Base-by-base conservation (phyloP, 2,113 vertebrate genomes). In the Podarcis cretensis region DNA sequence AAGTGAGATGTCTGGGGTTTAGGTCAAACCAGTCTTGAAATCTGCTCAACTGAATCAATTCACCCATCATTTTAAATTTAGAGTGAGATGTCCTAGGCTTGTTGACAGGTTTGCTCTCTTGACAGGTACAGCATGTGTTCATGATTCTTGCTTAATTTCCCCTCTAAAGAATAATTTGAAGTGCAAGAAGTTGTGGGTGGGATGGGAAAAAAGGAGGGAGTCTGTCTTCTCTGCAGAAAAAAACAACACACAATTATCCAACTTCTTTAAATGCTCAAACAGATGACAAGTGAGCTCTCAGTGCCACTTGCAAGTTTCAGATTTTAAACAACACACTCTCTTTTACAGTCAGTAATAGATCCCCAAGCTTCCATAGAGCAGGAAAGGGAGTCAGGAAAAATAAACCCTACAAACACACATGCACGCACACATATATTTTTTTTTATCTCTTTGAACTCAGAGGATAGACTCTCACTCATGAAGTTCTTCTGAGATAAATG, bases 301-400 rank as follows among this genome's bases (percentile, higher is more conserved):
- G 0, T 37, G 87, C 78, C 89, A 76, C 85, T 83, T 76, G 86
- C 32, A 54, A 93, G 83, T 81, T 88, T 27, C 82, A 76, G 77
- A 84, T 94, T 89, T 88, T 93, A 66, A 93, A 94, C 90, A 87
- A 90, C 91, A 73, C 88, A 81, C 83, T 86, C 30, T 79, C 59
- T 94, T 94, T 93, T 83, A 90, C 21, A 93, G 90, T 83, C 90
- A 91, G 76, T 35, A 92, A 93, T 77, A 94, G 89, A 93, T 83
- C 74, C 78, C 88, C 90, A 92, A 90, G 16, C 21, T 87, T 87
- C 81, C 81, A 90, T 89, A 69, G 4, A 88, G 89, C 87, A 95
- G 89, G 48, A 54, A 90, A 90, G 80, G 83, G 23, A 91, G 48
- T 10, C 20, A 0, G 25, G 21, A 37, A 7, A 63, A 66, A 66